phyloP scores from a whole-genome alignment of 2,797 vertebrate genomes.

The Orestias chungarensis region DNA sequence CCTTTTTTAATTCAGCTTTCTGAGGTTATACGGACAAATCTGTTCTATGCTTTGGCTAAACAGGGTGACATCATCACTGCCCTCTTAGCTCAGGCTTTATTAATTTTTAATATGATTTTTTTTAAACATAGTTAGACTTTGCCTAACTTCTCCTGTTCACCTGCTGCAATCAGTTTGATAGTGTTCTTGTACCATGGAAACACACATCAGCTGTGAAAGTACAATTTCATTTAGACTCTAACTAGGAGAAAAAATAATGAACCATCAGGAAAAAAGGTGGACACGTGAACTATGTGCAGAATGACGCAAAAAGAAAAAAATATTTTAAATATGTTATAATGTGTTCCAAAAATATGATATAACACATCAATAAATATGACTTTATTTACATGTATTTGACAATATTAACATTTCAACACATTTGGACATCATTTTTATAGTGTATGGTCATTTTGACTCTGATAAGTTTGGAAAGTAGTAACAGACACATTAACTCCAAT shows the following conservation, averaged over 20 bases:
- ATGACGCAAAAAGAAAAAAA: neutral
- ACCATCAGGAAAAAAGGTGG: neutral
- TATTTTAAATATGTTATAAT: too few relatives aligned
- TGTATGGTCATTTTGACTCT: neutral
- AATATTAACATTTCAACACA: too few relatives aligned
- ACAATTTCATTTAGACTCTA: neutral
- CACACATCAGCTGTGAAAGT: neutral
- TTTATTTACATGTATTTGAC: neutral
- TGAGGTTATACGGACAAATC: neutral
- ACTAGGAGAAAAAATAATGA: neutral
- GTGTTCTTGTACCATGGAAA: neutral
- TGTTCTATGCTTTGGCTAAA: neutral
- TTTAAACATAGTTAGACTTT: neutral
- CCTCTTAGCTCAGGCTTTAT: neutral
- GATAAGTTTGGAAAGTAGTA: neutral
- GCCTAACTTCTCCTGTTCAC: neutral
- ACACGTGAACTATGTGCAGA: neutral
- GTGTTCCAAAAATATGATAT: too few relatives aligned
- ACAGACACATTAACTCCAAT: neutral
- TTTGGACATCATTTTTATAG: neutral
- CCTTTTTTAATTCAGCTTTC: neutral
- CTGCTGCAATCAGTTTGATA: neutral
- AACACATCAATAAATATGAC: neutral
- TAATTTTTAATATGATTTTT: neutral
- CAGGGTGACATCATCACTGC: neutral